phyloP scores from a whole-genome alignment of 2,113 vertebrate species.

The Nestor notabilis region DNA sequence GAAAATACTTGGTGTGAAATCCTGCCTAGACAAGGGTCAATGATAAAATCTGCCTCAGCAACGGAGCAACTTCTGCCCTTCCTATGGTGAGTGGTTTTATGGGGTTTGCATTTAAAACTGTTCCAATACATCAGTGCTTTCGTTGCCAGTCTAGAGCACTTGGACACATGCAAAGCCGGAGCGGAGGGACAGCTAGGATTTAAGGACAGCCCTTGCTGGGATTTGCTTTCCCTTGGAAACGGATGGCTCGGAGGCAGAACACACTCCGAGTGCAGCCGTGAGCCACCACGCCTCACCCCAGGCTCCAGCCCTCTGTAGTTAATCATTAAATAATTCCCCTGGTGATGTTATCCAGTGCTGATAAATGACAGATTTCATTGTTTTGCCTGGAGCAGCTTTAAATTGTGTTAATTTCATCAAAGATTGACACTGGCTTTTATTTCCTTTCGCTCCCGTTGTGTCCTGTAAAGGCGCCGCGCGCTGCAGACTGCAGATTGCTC shows the following conservation, averaged over 20 bases:
- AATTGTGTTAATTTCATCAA: constrained; percentile 70
- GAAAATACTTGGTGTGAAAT: constrained; percentile 52
- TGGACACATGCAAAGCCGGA: background rate
- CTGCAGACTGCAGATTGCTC: constrained; percentile 55
- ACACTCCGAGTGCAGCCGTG: background rate
- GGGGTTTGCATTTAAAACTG: constrained; percentile 20
- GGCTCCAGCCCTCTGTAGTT: constrained; percentile 36
- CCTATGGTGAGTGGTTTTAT: background rate
- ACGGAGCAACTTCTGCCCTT: constrained; percentile 13
- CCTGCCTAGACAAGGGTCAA: background rate
- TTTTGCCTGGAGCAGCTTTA: constrained; percentile 71
- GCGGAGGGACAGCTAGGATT: background rate
- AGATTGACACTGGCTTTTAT: constrained; percentile 69
- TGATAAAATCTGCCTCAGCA: constrained; percentile 26
- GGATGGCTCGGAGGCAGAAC: background rate
- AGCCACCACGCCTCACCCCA: background rate
- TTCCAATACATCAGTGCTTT: background rate
- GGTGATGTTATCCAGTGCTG: constrained; percentile 64
- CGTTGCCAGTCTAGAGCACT: background rate
- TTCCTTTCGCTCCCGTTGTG: constrained; percentile 51
- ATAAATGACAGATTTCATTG: constrained; percentile 69
- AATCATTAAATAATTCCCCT: constrained; percentile 73
- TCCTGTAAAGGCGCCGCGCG: constrained; percentile 33
- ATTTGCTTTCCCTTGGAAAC: background rate
- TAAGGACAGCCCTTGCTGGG: background rate